Base-by-base conservation (phyloP, 2,888 invertebrate genomes). In the Bibio marci region DNA sequence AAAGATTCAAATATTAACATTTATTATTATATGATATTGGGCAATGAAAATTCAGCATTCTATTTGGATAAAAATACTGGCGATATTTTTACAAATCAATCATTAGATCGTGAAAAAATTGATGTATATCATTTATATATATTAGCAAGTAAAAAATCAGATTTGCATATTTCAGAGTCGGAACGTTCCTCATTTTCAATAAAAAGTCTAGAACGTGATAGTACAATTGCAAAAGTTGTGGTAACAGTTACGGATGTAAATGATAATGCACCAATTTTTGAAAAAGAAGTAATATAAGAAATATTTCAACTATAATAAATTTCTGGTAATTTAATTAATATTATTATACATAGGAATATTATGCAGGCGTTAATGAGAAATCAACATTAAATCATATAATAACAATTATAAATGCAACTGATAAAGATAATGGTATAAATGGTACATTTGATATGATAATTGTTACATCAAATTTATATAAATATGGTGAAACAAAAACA, bases 391-490 rank as follows among this genome's bases (percentile, higher is more conserved):
- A 81, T 52, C 79, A 81, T 50, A 71, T 77, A 26, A 74, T 87
- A 1, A 64, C 73, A 1, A 71, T 79, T 34, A 74, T 91, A 3
- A 70, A 74, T 18, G 92, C 91, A 0, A 70, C 69, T 2, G 94
- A 94, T 63, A 73, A 73, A 0, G 94, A 94, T 57, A 67, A 76
- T 5, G 85, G 81, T 1, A 71, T 76, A 43, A 92, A 92, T 54
- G 87, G 88, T 0, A 76, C 80, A 3, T 64, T 92, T 2, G 68
- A 74, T 27, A 91, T 88, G 57, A 73, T 78, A 56, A 81, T 94
- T 34, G 73, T 76, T 2, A 80, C 81, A 0, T 81, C 86, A 0
- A 78, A 85, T 57, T 62, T 86, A 19, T 86, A 77, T 59, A 83
- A 83, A 55, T 82, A 76, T 48, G 80, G 80, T 1, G 79, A 77